A percentile compares a stretch with the other conserved stretches of the same genome.
Evolutionary conservation across 2,113 vertebrate species (phyloP).

Genomic region (Ciconia maguari): DNA sequence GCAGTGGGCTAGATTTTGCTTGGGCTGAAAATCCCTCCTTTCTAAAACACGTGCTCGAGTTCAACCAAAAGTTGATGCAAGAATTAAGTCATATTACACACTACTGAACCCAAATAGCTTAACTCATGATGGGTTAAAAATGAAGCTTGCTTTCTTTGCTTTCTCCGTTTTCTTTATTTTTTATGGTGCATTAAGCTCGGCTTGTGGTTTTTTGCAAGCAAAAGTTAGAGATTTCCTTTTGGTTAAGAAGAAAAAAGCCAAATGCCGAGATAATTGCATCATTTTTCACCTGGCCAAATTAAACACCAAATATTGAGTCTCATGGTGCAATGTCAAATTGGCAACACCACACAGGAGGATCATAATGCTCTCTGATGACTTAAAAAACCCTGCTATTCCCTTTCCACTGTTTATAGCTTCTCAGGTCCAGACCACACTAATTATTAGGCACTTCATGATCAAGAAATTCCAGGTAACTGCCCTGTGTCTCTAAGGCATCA

Average conservation of each 20-base stretch:
- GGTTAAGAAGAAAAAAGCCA: not conserved
- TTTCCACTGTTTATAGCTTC: not conserved
- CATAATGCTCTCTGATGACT: not conserved
- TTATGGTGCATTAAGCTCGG: not conserved
- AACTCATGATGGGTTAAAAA: not conserved
- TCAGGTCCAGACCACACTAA: not conserved
- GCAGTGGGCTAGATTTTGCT: not conserved
- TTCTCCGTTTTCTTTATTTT: not conserved
- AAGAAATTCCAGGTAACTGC: not conserved
- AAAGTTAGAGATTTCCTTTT: not conserved
- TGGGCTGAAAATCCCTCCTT: not conserved
- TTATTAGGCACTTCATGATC: not conserved
- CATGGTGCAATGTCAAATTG: not conserved
- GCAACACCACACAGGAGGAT: not conserved
- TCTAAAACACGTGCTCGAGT: rapidly evolving
- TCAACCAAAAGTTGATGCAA: not conserved
- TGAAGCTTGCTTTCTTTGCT: not conserved
- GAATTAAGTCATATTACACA: not conserved
- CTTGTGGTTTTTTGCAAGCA: not conserved
- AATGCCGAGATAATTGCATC: not conserved
- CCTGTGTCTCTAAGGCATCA: too few relatives aligned
- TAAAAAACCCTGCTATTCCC: not conserved
- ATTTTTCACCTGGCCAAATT: not conserved
- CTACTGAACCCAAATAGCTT: not conserved
- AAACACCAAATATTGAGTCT: not conserved